Conservation (phyloP, 2,888 invertebrate species). For the Taenaris catops region DNA sequence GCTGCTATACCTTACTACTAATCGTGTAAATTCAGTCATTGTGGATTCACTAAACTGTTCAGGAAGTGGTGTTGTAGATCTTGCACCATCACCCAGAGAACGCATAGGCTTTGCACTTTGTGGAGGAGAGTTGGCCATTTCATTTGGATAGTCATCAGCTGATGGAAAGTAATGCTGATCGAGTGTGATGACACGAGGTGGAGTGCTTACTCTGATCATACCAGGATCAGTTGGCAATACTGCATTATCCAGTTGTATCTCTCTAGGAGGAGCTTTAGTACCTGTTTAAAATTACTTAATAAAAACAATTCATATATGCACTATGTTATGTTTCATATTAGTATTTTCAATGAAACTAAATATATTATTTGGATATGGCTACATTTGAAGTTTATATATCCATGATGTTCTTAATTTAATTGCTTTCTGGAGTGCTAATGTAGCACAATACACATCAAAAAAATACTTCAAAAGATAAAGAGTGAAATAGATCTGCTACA, state of each 20-base stretch:
- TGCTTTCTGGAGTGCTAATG: no score
- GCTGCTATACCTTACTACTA: slow-evolving; percentile 65
- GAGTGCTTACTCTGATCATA: slow-evolving; percentile 91
- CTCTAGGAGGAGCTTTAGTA: slow-evolving; percentile 91
- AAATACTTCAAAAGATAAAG: no score
- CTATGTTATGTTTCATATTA: no score
- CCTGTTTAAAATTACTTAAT: slow-evolving; percentile 60
- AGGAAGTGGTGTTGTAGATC: slow-evolving; percentile 52
- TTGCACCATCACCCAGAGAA: slow-evolving; percentile 62
- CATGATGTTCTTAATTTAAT: no score
- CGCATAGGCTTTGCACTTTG: slow-evolving; percentile 46
- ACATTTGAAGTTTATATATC: no score
- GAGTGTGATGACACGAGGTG: slow-evolving; percentile 92
- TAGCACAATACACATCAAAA: no score
- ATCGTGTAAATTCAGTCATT: slow-evolving; percentile 68
- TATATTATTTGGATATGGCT: no score
- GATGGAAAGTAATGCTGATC: slow-evolving; percentile 91
- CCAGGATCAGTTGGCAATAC: slow-evolving; percentile 85
- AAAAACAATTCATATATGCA: no score
- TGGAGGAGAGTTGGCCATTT: slow-evolving; percentile 55
- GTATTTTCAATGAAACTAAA: no score
- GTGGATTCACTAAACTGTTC: slow-evolving; percentile 67
- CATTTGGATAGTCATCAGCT: slow-evolving; percentile 72
- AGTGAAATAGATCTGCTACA: no score
- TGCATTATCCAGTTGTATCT: slow-evolving; percentile 91